These are phyloP conservation scores for Napeogenes sylphis DNA, from an alignment of 2,888 invertebrate genomes.

Conservation along the genomic window DNA sequence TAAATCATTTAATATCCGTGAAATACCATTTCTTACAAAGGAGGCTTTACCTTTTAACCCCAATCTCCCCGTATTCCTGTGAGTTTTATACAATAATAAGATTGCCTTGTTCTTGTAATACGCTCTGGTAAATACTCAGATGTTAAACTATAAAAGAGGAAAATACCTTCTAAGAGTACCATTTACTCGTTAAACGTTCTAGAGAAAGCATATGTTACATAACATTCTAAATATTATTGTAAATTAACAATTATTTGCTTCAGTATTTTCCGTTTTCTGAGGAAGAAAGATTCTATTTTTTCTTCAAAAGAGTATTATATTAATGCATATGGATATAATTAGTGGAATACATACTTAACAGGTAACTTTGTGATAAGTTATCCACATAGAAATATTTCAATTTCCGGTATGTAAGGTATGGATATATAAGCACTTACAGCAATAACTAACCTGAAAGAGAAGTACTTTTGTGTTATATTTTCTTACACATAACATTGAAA, in stretches of 20 bases:
- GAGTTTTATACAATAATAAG: conserved; percentile 55
- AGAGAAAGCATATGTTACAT: conserved; percentile 4
- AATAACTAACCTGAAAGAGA: too few relatives aligned
- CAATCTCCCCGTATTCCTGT: conserved; percentile 47
- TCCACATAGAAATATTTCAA: too few relatives aligned
- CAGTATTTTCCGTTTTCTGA: too few relatives aligned
- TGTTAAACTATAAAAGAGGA: conserved; percentile 29
- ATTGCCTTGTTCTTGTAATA: conserved; percentile 53
- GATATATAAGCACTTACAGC: too few relatives aligned
- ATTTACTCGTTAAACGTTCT: conserved; percentile 21
- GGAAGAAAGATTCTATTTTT: too few relatives aligned
- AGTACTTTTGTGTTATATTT: too few relatives aligned
- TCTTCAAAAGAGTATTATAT: too few relatives aligned
- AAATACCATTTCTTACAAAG: not conserved
- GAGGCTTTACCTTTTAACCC: conserved; percentile 31
- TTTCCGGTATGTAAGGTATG: too few relatives aligned
- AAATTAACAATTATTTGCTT: not conserved
- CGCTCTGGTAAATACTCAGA: conserved; percentile 42
- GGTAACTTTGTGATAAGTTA: too few relatives aligned
- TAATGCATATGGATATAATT: too few relatives aligned
- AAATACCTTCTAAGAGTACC: conserved; percentile 14
- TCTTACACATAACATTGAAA: too few relatives aligned
- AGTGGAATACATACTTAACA: too few relatives aligned
- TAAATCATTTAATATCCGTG: not conserved
- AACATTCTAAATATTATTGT: not conserved